Base-by-base conservation (phyloP, 2,888 invertebrate species). In the Iselma pallidipennis region DNA sequence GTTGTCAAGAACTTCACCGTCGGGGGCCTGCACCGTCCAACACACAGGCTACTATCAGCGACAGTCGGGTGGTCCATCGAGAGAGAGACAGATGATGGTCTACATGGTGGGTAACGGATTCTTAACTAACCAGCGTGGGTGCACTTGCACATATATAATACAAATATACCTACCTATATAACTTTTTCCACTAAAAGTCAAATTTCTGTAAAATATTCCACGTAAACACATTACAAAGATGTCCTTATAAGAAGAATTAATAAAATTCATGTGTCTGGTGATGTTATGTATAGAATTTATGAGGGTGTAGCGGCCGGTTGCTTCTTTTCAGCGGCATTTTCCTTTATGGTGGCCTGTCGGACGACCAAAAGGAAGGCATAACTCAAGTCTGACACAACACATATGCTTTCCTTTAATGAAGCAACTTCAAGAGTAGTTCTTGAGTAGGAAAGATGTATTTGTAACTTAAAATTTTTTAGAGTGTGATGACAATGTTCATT, bases 291-390 rank as follows among this genome's bases (percentile, higher is more conserved):
- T 69, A 72, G 75, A 76, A 77, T 77, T 77, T 78, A 78, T 77
- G 75, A 78, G 71, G 71, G 75, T 71, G 65, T 66, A 63, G 64
- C 66, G 71, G 74, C 73, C 74, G 75, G 74, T 73, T 70, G 73
- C 73, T 74, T 71, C 72, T 75, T 74, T 74, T 76, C 74, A 76
- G 78, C 78, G 78, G 76, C 70, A 71, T 75, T 76, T 77, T 76
- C 75, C 76, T 76, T 76, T 77, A 75, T 74, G 74, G 74, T 74
- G 70, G 66, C 72, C 71, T 74, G 73, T 74, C 74, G 73, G 70
- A 67, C 65, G 68, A 57, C 62, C 61, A 68, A 66, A 72, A 78
- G 79, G 78, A 78, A 79, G 76, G 73, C 76, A 78, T 79, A 78
- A 77, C 72, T 79, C 77, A 75, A 70, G 69, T 56, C 70, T 75